Conservation (phyloP, 2,888 invertebrate genomes). For the Leptothorax acervorum region DNA sequence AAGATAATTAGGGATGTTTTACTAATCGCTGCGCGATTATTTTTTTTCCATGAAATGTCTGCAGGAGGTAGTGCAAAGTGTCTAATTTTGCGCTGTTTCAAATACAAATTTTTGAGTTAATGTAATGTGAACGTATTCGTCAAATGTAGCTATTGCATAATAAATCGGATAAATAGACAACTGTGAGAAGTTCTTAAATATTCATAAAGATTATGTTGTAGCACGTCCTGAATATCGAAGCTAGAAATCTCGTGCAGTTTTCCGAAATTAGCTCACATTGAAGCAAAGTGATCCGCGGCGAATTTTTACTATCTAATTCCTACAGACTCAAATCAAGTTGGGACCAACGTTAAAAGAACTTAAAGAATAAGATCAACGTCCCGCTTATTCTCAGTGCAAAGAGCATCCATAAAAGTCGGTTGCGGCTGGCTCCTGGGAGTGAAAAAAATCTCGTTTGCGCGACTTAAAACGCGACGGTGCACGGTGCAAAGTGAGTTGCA, state of each 20-base stretch:
- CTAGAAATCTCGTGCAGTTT: not conserved
- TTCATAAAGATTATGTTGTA: not conserved
- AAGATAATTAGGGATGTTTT: not conserved
- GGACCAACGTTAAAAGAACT: slow-evolving; percentile 21
- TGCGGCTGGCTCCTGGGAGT: slow-evolving; percentile 1
- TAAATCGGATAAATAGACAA: not conserved
- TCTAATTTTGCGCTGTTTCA: not conserved
- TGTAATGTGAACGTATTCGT: not conserved
- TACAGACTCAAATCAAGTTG: slow-evolving; percentile 7
- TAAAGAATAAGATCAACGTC: slow-evolving; percentile 36
- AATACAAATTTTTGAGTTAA: not conserved
- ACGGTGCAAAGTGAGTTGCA: slow-evolving; percentile 32
- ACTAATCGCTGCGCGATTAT: not conserved
- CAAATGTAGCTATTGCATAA: not conserved
- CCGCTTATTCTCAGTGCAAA: slow-evolving; percentile 32
- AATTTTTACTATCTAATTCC: not conserved
- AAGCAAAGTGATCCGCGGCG: not conserved
- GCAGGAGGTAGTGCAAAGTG: not conserved
- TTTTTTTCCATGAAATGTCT: not conserved
- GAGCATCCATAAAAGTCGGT: slow-evolving; percentile 47
- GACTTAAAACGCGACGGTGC: slow-evolving; percentile 34
- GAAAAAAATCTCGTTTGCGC: slow-evolving; percentile 43
- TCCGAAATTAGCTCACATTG: not conserved
- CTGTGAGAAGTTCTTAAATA: not conserved
- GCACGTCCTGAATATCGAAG: not conserved